Base-by-base conservation (phyloP, 2,888 invertebrate genomes). In the Acanthococcus lagerstroemiae region DNA sequence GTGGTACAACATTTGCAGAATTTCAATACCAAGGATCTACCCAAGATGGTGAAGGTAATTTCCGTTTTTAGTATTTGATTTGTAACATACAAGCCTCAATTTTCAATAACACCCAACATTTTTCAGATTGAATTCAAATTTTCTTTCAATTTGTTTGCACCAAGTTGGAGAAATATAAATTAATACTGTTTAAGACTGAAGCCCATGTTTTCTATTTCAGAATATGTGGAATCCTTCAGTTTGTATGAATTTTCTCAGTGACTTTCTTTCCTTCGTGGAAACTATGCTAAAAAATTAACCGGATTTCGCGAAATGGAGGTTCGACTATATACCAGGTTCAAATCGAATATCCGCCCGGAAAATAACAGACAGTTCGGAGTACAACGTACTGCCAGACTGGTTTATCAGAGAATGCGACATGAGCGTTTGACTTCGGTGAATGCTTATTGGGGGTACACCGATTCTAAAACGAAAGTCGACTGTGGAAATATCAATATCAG, bases 191-290 rank as follows among this genome's bases (percentile, higher is more conserved):
- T 19, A 48, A 4, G 7, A 19, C 9, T 48, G 9, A 48, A n/a
- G 37, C 37, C 12, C 3, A 37, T n/a, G n/a, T n/a, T n/a, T n/a
- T n/a, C 4, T 22, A 22, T 54, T 15, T 17, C 21, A 61, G 61
- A 21, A 30, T 26, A 17, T 61, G 2, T 61, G 61, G 61, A 61
- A 24, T 30, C 26, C 61, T 12, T 15, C 4, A 7, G 27, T 21
- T 9, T 50, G 52, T 30, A 61, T 61, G 61, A 27, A 30, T 25
- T 61, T 61, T 50, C 37, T 61, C 4, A 50, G 50, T 19, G 61
- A 61, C 27, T 61, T 61, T 21, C 30, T 61, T 22, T 46, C 45
- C 22, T 61, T n/a, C 21, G 61, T 61, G 3, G 46, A 61, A 30
- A 30, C 3, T 15, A 30, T 30, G 5, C n/a, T 61, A 19, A 19